Conservation (phyloP, 2,797 vertebrate genomes). For the Heterohyrax brucei region DNA sequence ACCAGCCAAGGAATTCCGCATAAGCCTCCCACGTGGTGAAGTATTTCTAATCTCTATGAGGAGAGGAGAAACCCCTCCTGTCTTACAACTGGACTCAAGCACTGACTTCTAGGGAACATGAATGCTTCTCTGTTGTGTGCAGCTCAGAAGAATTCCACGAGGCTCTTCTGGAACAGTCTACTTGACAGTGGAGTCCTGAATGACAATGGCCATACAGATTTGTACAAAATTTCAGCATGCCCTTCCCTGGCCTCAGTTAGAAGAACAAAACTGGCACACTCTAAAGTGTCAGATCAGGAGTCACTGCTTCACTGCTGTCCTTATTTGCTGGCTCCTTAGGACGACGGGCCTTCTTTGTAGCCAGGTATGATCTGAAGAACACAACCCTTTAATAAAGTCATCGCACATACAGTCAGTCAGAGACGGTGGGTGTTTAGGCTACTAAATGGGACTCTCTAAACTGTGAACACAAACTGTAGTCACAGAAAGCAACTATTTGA, state of each 20-base stretch:
- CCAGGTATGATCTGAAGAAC: not conserved
- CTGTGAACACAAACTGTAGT: slow-evolving; percentile 76
- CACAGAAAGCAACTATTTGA: slow-evolving; percentile 64
- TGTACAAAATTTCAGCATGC: slow-evolving; percentile 65
- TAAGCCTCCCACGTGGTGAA: slow-evolving; percentile 79
- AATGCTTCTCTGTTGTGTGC: slow-evolving; percentile 83
- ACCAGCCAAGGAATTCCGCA: slow-evolving; percentile 74
- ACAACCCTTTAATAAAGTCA: not conserved
- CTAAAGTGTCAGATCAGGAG: slow-evolving; percentile 51
- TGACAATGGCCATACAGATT: slow-evolving; percentile 68
- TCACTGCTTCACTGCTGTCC: not conserved
- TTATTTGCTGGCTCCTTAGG: not conserved
- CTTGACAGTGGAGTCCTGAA: slow-evolving; percentile 57
- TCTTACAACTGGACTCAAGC: slow-evolving; percentile 66
- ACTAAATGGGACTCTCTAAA: slow-evolving; percentile 70
- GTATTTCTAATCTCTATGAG: slow-evolving; percentile 81
- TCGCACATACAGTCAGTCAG: not conserved
- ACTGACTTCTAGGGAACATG: slow-evolving; percentile 72
- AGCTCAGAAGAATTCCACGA: slow-evolving; percentile 77
- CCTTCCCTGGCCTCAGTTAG: slow-evolving; percentile 44
- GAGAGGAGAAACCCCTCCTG: slow-evolving; percentile 75
- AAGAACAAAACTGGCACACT: slow-evolving; percentile 50
- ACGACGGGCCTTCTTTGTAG: not conserved
- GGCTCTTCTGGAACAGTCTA: slow-evolving; percentile 51
- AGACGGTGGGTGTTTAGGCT: slow-evolving; percentile 61